Evolutionary conservation across 2,797 vertebrate genomes (phyloP), one percentile per base, ranked within the genome.

Genomic region (Sarcoramphus papa): DNA sequence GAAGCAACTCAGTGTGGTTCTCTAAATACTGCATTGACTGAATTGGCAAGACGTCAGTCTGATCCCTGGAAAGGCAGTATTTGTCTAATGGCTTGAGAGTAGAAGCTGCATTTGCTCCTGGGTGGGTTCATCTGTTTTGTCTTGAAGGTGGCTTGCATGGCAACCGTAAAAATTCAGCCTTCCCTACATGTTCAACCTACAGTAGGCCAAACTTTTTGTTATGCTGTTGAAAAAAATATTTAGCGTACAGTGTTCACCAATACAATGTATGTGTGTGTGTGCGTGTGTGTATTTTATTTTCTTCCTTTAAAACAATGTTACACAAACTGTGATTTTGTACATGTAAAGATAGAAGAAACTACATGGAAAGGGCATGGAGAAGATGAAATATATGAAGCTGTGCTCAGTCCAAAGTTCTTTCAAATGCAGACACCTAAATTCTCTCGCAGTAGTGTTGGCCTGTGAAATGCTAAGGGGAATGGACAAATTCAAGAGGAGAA

Each of bases 221-320:
- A 96, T 89, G 96, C 97, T 97, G 94, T 98, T 98, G 93, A 93
- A 97, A 97, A 96, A 96, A 96, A 93, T 85, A n/a, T 76, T 89
- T 97, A 98, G 97, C 96, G 93, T 98, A 97, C 95, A 90, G 95
- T 97, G 95, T 97, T 97, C 95, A 89, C 81, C 82, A 88, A 85
- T 95, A 95, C 92, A 91, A 50, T 53, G 68, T 94, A 25, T 47
- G 68, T 89, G 70, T 95, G 88, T 88, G 50, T 83, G 95, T 30
- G 73, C 2, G 67, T 9, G 88, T 75, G 47, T 95, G 82, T 86
- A 67, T 85, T 96, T 97, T 92, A 73, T 95, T 96, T 97, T 96
- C 85, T 91, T 97, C 72, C 56, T 97, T 87, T 85, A 67, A 91
- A 95, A 84, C 40, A 85, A 33, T 45, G 79, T 87, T 92, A 77